Percentiles rank a stretch among this genome's conserved stretches.
Evolutionary conservation across 2,888 invertebrate genomes (phyloP).

Genomic region (Idaea dimidiata): DNA sequence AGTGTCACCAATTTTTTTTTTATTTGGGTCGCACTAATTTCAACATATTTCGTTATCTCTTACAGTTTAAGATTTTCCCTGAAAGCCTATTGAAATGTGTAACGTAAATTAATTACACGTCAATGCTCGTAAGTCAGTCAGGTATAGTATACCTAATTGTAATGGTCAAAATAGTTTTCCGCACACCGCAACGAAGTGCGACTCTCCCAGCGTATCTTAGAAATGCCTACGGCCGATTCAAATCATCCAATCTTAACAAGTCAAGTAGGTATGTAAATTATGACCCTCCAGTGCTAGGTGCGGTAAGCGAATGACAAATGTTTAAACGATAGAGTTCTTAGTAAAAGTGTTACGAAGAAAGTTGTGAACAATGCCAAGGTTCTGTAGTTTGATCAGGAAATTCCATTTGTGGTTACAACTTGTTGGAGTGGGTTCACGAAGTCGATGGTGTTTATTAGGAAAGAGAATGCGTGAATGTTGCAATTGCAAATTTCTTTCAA

Average conservation of each 20-base stretch:
- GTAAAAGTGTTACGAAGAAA: constrained; percentile 42
- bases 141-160: too few species aligned
- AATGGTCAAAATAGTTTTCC: not conserved
- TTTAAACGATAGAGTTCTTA: constrained; percentile 31
- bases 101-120: too few species aligned
- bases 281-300: constrained; percentile 38
- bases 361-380: constrained; percentile 23
- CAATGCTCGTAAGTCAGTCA: too few species aligned
- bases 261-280: constrained; percentile 42
- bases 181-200: not conserved
- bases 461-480: too few species aligned
- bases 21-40: too few species aligned
- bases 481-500: too few species aligned
- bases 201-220: constrained; percentile 13
- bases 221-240: constrained; percentile 26
- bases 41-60: too few species aligned
- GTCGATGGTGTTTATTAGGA: not conserved
- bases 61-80: too few species aligned
- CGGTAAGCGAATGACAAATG: constrained; percentile 40
- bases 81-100: too few species aligned
- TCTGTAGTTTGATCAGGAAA: constrained; percentile 12
- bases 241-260: constrained; percentile 29
- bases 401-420: constrained; percentile 2
- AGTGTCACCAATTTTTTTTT: too few species aligned
- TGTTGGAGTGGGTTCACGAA: not conserved